phyloP scores from a whole-genome alignment of 2,797 vertebrate species.

The Rhinophrynus dorsalis region DNA sequence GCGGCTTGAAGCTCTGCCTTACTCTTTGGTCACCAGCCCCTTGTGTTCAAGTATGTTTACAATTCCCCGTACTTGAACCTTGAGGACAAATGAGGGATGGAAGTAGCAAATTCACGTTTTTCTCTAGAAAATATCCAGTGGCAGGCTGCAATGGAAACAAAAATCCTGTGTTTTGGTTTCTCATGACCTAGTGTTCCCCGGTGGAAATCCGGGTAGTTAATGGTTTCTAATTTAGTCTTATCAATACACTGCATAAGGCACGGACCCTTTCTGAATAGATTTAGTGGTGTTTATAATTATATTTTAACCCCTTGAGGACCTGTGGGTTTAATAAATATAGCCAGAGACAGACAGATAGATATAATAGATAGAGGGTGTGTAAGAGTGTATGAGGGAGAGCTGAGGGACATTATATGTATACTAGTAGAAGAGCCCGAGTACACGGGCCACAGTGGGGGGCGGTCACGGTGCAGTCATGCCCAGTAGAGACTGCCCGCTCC shows the following conservation, averaged over 20 bases:
- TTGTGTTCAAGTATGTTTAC: slow-evolving; percentile 42
- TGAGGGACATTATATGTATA: too few species aligned
- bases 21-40: slow-evolving; percentile 30
- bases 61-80: slow-evolving; percentile 37
- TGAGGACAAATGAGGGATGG: slow-evolving; percentile 33
- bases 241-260: slow-evolving; percentile 1
- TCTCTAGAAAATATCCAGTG: slow-evolving; percentile 31
- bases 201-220: slow-evolving; percentile 11
- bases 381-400: not conserved
- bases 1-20: slow-evolving; percentile 23
- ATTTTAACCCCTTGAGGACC: too few species aligned
- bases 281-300: not conserved
- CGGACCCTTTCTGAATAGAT: not conserved
- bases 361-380: not conserved
- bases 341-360: not conserved
- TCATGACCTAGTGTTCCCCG: slow-evolving; percentile 5
- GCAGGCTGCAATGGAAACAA: not conserved
- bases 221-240: slow-evolving; percentile 21
- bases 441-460: too few species aligned
- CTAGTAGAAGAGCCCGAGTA: too few species aligned
- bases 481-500: too few species aligned
- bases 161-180: slow-evolving; percentile 8
- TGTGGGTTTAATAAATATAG: not conserved
- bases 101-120: slow-evolving; percentile 16
- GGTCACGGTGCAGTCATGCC: too few species aligned